A percentile compares a stretch with the other conserved stretches of the same genome.
These are phyloP conservation scores for Sebastes miniatus DNA, from an alignment of 2,797 vertebrate genomes.

Conservation along the genomic window DNA sequence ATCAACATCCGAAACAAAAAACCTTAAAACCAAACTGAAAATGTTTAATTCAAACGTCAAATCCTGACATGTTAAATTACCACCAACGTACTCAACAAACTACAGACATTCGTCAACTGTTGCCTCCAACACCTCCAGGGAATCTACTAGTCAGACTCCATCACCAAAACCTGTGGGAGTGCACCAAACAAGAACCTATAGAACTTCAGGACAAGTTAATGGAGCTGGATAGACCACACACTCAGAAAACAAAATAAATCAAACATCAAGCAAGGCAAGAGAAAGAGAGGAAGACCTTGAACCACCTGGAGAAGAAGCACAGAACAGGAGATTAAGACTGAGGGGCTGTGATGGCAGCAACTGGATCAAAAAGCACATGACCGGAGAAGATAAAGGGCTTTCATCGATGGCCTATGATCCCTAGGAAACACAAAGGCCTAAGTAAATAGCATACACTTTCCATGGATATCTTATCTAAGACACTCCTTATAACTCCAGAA, in stretches of 20 bases:
- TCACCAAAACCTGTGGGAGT: neutral
- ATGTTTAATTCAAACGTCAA: neutral
- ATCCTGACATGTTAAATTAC: neutral
- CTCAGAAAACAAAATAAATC: neutral
- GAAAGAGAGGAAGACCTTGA: neutral
- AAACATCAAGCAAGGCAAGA: neutral
- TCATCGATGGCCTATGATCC: too few relatives aligned
- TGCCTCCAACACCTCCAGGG: too few relatives aligned
- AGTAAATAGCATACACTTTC: neutral
- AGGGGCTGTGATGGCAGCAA: neutral
- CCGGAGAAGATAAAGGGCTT: too few relatives aligned
- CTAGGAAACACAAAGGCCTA: too few relatives aligned
- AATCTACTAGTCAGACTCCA: neutral
- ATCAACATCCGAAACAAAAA: neutral
- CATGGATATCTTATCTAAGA: neutral
- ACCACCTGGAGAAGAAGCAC: neutral
- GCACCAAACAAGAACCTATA: neutral
- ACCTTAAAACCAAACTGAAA: accelerated
- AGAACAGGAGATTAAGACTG: neutral
- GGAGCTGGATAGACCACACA: neutral
- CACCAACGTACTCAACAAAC: neutral
- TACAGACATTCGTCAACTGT: neutral
- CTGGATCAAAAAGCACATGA: neutral
- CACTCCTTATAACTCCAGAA: neutral
- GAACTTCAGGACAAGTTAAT: neutral